phyloP scores from a whole-genome alignment of 2,888 invertebrate genomes.

The Aphrophora alni region DNA sequence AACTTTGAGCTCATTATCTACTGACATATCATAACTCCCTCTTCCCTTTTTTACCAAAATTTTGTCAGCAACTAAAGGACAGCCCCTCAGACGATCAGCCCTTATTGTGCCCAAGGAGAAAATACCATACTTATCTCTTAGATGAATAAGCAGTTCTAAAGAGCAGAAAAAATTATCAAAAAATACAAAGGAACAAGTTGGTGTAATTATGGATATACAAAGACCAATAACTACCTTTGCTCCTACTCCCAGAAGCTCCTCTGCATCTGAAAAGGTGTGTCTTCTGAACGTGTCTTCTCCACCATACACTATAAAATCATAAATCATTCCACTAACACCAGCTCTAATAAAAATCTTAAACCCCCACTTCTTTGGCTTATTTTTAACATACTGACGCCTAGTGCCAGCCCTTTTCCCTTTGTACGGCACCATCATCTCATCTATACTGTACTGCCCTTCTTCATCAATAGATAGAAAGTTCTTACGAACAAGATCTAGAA shows the following conservation, averaged over 20 bases:
- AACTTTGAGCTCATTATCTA: no score
- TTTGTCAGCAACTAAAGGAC: slow-evolving; percentile 40
- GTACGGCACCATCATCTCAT: no score
- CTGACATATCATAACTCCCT: slow-evolving; percentile 40
- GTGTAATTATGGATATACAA: no score
- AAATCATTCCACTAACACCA: slow-evolving; percentile 54
- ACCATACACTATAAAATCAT: slow-evolving; percentile 54
- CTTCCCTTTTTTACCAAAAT: slow-evolving; percentile 37
- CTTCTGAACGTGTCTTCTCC: slow-evolving; percentile 52
- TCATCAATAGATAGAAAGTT: slow-evolving; percentile 44
- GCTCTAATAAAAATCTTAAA: slow-evolving; percentile 54
- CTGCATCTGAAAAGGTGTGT: no score
- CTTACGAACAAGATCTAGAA: not conserved
- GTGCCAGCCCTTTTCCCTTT: slow-evolving; percentile 54
- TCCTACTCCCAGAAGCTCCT: no score
- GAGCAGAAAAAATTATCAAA: slow-evolving; percentile 49
- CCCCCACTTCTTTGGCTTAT: no score
- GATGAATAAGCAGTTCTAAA: slow-evolving; percentile 34
- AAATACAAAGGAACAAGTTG: slow-evolving; percentile 44
- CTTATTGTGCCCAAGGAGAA: slow-evolving; percentile 39
- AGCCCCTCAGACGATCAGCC: slow-evolving; percentile 35
- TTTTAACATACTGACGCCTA: slow-evolving; percentile 53
- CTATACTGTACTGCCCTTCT: slow-evolving; percentile 51
- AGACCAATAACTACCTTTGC: no score
- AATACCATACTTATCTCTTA: slow-evolving; percentile 42